Evolutionary conservation across 2,888 invertebrate species (phyloP), one percentile per base, ranked within the genome.

Genomic region (Chironomus tentans): DNA sequence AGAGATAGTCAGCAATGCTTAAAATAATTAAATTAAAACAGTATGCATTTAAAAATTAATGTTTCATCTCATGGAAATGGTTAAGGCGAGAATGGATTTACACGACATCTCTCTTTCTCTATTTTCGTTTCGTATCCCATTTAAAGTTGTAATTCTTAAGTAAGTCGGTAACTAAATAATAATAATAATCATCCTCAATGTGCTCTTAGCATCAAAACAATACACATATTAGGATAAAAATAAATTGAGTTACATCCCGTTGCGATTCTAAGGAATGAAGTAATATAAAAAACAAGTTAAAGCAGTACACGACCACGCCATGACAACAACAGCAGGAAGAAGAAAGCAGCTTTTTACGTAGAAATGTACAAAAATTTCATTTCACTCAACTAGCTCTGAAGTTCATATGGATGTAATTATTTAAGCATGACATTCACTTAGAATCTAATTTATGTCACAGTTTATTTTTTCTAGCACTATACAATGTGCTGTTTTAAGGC

Each of bases 211-310:
- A 18, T 56, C 56, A 56, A 56, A 56, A 56, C 56, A 56, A 56
- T 56, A 56, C 56, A 56, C 56, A 56, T 56, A 56, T 56, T 76
- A 15, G 62, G 21, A 68, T 76, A 76, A n/a, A 76, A 76, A 76
- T 69, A 76, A 76, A 76, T 76, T 76, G 76, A 76, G 62, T 76
- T 76, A 76, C 38, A 46, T 76, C 76, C 76, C 21, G 69, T 46
- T 46, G 76, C 13, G 76, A 24, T 69, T 76, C 65, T 21, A 13
- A 18, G 13, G 21, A 65, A 21, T 21, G 65, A 13, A 10, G 21
- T 24, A 65, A 65, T 24, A 65, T 24, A 24, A 24, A 24, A 65
- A 65, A 65, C 24, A 65, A 65, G 65, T 21, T 65, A 21, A 24
- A 24, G 24, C 24, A 65, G 21, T 38, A 38, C 38, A 10, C 65